Percentiles rank a stretch among this genome's conserved stretches.
phyloP scores from a whole-genome alignment of 2,113 vertebrate species.

The Athene noctua region DNA sequence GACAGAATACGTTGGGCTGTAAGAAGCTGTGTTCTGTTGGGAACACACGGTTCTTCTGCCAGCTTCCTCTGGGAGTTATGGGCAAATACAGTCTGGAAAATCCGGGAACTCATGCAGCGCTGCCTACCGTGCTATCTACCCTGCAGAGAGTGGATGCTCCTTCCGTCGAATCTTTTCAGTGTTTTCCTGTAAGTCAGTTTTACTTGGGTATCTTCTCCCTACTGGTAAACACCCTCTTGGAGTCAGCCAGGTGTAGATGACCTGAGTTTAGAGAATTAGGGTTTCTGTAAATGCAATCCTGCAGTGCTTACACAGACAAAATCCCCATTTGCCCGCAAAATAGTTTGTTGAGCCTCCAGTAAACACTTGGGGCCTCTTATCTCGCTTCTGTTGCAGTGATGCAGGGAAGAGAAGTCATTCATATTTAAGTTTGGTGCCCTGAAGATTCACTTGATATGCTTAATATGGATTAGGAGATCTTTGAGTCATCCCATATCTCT shows the following conservation, averaged over 20 bases:
- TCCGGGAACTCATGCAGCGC: background rate
- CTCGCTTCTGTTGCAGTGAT: background rate
- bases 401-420: background rate
- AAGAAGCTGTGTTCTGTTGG: background rate
- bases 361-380: background rate
- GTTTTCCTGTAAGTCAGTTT: background rate
- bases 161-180: background rate
- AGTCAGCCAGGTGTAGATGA: background rate
- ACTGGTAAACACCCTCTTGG: background rate
- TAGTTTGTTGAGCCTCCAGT: background rate
- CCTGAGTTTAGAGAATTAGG: background rate
- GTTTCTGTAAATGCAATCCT: background rate
- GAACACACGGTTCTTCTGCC: background rate
- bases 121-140: background rate
- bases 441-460: background rate
- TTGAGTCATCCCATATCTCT: background rate
- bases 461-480: constrained; percentile 17
- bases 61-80: background rate
- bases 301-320: background rate
- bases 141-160: background rate
- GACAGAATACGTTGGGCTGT: background rate
- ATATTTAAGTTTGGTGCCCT: background rate
- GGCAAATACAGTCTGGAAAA: background rate
- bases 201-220: background rate
- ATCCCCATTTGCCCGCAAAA: background rate